Conservation (phyloP, 2,888 invertebrate genomes). For the Tanypteryx hageni region DNA sequence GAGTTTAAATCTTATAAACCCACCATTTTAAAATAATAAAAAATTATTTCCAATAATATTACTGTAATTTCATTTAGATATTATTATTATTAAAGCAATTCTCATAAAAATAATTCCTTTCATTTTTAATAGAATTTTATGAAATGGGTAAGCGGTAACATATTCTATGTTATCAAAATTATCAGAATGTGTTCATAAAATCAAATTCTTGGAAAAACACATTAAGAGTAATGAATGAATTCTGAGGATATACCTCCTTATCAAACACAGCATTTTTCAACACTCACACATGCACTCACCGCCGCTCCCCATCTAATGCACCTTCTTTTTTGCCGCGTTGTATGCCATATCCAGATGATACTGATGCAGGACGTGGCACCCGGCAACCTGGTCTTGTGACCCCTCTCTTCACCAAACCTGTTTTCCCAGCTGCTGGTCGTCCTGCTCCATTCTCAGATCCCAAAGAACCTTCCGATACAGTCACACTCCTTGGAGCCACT, state of each 20-base stretch:
- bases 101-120: no score
- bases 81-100: no score
- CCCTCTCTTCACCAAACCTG: constrained; percentile 40
- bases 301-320: constrained; percentile 23
- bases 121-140: no score
- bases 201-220: no score
- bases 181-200: no score
- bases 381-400: constrained; percentile 15
- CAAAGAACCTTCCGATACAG: neutral
- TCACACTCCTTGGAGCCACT: constrained; percentile 21
- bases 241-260: neutral
- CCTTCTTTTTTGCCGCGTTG: constrained; percentile 52
- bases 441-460: constrained; percentile 28
- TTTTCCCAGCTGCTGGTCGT: neutral
- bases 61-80: no score
- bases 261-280: neutral
- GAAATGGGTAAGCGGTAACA: no score
- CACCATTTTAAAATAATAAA: no score
- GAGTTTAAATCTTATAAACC: no score
- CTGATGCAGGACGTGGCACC: constrained; percentile 41
- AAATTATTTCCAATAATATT: no score
- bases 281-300: constrained; percentile 11
- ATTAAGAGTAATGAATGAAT: neutral
- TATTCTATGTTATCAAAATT: no score
- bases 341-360: constrained; percentile 41